Percentiles rank a stretch among this genome's conserved stretches.
Conservation (phyloP, 2,797 vertebrate genomes). For the Cyclopterus lumpus region DNA sequence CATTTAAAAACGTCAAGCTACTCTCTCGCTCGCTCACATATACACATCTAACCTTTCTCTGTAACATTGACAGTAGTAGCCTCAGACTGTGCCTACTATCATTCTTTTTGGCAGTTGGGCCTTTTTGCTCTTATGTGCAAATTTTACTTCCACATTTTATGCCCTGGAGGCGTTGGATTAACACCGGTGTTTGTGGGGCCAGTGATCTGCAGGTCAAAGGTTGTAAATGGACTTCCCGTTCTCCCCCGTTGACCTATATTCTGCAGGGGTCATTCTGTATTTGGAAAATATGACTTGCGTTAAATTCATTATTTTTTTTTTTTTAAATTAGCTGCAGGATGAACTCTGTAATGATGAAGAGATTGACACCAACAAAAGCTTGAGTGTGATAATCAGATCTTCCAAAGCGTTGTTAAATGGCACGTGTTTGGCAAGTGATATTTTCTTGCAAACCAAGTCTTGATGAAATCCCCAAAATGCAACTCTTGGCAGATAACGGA, state of each 20-base stretch:
- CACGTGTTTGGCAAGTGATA: not conserved
- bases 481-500: not conserved
- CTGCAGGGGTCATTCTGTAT: not conserved
- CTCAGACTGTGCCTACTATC: too few relatives aligned
- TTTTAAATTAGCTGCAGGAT: not conserved
- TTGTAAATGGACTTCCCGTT: conserved; percentile 1
- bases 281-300: not conserved
- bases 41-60: not conserved
- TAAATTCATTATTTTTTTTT: not conserved
- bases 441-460: not conserved
- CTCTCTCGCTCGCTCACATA: too few relatives aligned
- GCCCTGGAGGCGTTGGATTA: not conserved
- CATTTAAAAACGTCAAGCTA: conserved; percentile 1
- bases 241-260: not conserved
- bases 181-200: not conserved
- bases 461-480: not conserved
- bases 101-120: too few relatives aligned
- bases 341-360: not conserved
- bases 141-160: not conserved
- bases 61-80: not conserved
- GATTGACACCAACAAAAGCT: not conserved
- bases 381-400: conserved; percentile 6
- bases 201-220: not conserved
- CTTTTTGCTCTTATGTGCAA: not conserved
- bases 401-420: not conserved